Percentiles rank a stretch among this genome's conserved stretches.
phyloP scores from a whole-genome alignment of 1,140 invertebrate species.

The Trichoplusia ni region DNA sequence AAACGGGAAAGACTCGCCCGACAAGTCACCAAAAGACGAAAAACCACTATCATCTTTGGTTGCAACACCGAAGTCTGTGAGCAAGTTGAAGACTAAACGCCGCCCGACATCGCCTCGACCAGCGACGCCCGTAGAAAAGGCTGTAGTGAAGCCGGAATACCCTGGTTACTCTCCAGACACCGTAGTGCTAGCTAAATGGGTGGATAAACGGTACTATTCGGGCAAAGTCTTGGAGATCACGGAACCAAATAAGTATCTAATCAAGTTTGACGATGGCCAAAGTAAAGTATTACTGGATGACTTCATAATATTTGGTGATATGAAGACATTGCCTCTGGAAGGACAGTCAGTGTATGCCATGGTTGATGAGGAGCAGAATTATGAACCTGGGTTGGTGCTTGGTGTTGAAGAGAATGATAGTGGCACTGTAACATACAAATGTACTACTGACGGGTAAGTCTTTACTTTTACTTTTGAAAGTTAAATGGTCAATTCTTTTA shows the following conservation, averaged over 20 bases:
- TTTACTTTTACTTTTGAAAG: neutral
- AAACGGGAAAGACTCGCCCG: conserved; percentile 53
- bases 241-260: conserved; percentile 82
- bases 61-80: conserved; percentile 70
- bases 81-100: conserved; percentile 69
- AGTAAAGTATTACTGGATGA: conserved; percentile 82
- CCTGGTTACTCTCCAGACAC: conserved; percentile 74
- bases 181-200: conserved; percentile 84
- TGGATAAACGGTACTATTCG: conserved; percentile 84
- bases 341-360: conserved; percentile 78
- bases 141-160: conserved; percentile 61
- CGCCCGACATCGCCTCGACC: conserved; percentile 68
- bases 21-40: conserved; percentile 67
- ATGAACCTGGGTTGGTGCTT: conserved; percentile 75
- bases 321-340: conserved; percentile 73
- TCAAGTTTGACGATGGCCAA: conserved; percentile 84
- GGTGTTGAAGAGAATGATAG: conserved; percentile 69
- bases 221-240: conserved; percentile 80
- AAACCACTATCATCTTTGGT: conserved; percentile 60
- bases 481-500: neutral
- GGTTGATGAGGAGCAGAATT: conserved; percentile 77
- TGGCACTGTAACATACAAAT: conserved; percentile 75
- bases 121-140: conserved; percentile 70
- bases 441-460: conserved; percentile 77
- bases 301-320: conserved; percentile 82